Conservation (phyloP, 1,140 invertebrate genomes). For the Drosophila pectinifera region DNA sequence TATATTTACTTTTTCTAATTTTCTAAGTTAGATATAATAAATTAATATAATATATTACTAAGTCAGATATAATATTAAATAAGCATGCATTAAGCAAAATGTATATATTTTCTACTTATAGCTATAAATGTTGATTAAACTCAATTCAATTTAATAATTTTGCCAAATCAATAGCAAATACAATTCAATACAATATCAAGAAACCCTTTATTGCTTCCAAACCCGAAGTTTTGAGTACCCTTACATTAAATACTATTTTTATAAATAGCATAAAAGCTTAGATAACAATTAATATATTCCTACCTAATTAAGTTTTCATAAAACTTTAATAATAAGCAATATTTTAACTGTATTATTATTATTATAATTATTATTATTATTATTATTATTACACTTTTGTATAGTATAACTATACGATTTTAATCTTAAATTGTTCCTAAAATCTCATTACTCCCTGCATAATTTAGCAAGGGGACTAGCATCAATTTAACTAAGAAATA, state of each 20-base stretch:
- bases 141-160: background rate
- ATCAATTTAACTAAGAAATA: constrained; percentile 3
- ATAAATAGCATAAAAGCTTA: too few relatives aligned
- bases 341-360: too few relatives aligned
- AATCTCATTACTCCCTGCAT: background rate
- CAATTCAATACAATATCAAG: background rate
- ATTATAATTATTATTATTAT: too few relatives aligned
- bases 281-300: too few relatives aligned
- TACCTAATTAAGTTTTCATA: too few relatives aligned
- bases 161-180: background rate
- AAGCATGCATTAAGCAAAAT: background rate
- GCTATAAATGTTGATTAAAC: background rate
- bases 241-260: background rate
- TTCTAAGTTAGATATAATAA: background rate
- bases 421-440: background rate
- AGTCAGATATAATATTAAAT: background rate
- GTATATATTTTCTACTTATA: background rate
- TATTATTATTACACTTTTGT: background rate
- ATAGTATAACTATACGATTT: background rate
- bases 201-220: background rate
- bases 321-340: too few relatives aligned
- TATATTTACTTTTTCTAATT: background rate
- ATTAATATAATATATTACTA: background rate
- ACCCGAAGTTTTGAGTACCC: too few relatives aligned
- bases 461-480: background rate